Conservation (phyloP, 1,140 invertebrate species). For the Anagrus nilaparvatae region DNA sequence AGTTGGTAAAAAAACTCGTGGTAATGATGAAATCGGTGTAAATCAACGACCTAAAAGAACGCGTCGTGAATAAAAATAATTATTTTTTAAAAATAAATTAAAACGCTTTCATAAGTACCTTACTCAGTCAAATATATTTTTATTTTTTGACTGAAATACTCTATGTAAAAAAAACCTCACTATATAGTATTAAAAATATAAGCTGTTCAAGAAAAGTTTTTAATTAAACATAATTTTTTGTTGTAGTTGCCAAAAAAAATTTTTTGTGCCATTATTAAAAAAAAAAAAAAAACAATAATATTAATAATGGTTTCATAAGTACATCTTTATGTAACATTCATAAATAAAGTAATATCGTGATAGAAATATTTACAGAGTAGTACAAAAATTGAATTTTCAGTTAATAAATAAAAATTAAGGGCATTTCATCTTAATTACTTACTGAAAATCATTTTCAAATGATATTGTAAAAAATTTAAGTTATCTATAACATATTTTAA, state of each 20-base stretch:
- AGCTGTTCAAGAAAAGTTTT: neutral
- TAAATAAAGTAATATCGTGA: too few relatives aligned
- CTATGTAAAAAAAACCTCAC: neutral
- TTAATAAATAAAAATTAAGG: too few relatives aligned
- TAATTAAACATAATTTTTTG: neutral
- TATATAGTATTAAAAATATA: neutral
- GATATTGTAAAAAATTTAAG: too few relatives aligned
- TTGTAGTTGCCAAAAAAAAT: neutral
- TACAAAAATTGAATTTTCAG: too few relatives aligned
- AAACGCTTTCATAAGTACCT: neutral
- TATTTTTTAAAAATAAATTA: neutral
- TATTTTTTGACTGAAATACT: neutral
- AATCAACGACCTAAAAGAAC: slow-evolving; percentile 47
- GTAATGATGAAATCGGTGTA: slow-evolving; percentile 36
- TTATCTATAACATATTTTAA: too few relatives aligned
- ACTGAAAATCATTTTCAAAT: too few relatives aligned
- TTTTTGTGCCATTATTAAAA: too few relatives aligned
- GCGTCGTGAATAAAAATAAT: slow-evolving; percentile 43
- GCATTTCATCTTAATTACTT: too few relatives aligned
- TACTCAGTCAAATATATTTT: neutral
- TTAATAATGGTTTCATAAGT: too few relatives aligned
- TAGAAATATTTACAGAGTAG: too few relatives aligned
- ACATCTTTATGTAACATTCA: too few relatives aligned
- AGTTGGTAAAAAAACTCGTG: slow-evolving; percentile 48
- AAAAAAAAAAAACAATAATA: too few relatives aligned